Conservation (phyloP, 2,797 vertebrate species). For the Molothrus ater region DNA sequence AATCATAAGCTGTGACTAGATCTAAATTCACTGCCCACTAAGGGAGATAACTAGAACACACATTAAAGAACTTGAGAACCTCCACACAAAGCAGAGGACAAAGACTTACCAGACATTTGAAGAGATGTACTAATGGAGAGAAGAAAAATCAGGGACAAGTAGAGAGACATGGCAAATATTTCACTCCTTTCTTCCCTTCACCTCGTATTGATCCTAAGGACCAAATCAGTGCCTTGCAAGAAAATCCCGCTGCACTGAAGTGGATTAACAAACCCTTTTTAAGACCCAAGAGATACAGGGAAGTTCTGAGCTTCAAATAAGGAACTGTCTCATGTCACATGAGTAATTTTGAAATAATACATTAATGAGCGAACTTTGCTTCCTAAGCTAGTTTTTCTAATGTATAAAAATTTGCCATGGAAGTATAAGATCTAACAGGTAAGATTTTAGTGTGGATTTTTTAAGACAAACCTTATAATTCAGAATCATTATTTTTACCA, state of each 20-base stretch:
- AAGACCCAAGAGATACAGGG: constrained; percentile 29
- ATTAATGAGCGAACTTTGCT: constrained; percentile 31
- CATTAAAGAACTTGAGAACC: not conserved
- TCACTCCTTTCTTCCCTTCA: not conserved
- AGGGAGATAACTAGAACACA: not conserved
- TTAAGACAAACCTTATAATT: not conserved
- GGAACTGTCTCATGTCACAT: constrained; percentile 82
- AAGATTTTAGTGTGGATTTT: not conserved
- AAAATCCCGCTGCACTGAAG: not conserved
- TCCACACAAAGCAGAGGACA: not conserved
- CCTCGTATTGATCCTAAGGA: not conserved
- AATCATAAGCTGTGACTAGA: not conserved
- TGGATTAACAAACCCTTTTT: constrained; percentile 6
- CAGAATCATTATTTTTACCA: not conserved
- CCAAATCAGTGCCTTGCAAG: not conserved
- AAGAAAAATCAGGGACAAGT: constrained; percentile 70
- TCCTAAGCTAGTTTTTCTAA: constrained; percentile 34
- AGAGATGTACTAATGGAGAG: constrained; percentile 13
- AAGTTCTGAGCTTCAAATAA: constrained; percentile 71
- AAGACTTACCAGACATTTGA: constrained; percentile 56
- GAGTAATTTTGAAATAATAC: constrained; percentile 56
- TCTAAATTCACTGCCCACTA: not conserved
- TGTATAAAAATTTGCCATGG: not conserved
- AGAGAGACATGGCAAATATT: constrained; percentile 70
- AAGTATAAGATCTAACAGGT: not conserved